Evolutionary conservation across 2,888 invertebrate genomes (phyloP).

Genomic region (Tipula vernalis): DNA sequence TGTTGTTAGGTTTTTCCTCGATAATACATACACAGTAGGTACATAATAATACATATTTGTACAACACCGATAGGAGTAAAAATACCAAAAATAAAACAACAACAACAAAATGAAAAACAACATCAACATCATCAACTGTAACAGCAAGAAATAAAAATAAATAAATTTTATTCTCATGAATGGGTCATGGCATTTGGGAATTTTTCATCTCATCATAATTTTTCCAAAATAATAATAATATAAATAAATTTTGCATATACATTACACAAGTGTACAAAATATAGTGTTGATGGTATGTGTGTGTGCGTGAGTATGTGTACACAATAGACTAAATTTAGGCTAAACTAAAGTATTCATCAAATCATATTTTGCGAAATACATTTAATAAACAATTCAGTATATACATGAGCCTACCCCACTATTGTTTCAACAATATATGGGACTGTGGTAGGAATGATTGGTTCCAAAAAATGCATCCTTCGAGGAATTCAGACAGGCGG

Average conservation of each 20-base stretch:
- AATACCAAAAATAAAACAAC: not conserved
- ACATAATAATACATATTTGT: not conserved
- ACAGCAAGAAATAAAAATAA: conserved; percentile 4
- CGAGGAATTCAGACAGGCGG: no score
- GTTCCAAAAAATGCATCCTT: no score
- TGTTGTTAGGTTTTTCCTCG: not conserved
- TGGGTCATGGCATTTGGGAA: conserved; percentile 8
- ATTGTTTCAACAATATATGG: no score
- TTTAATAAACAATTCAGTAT: no score
- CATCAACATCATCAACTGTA: not conserved
- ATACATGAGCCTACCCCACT: no score
- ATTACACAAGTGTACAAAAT: not conserved
- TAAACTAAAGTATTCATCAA: not conserved
- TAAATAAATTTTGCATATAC: not conserved
- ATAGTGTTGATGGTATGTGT: not conserved
- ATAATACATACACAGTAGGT: not conserved
- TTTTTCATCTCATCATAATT: conserved; percentile 9
- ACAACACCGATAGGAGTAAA: not conserved
- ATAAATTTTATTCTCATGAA: conserved; percentile 4
- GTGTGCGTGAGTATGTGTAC: not conserved
- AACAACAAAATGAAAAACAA: not conserved
- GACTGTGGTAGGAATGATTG: no score
- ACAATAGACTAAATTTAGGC: not conserved
- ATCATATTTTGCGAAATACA: no score
- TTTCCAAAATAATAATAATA: not conserved